Base-by-base conservation (phyloP, 2,113 vertebrate species). In the Symphodus melops region DNA sequence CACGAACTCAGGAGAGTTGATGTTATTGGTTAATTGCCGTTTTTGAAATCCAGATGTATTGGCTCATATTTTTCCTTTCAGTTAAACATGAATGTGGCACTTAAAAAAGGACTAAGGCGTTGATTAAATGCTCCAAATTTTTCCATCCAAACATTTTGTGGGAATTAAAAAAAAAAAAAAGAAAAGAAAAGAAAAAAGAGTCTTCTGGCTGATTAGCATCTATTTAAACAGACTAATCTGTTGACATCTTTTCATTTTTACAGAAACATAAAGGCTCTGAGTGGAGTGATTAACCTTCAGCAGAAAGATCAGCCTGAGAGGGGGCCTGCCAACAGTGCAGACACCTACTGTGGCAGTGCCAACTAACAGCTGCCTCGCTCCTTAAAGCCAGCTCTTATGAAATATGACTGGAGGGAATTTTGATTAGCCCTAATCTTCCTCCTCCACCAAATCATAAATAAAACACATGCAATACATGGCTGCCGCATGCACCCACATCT, bases 271-370 rank as follows among this genome's bases (percentile, higher is more conserved):
- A 75, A 85, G 74, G 75, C 75, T 81, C 63, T 49, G 75, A 86
- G 81, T 72, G 59, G 75, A 86, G 87, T 90, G 83, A 94, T 93
- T 93, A 93, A 94, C 93, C 93, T 92, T 92, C 86, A 91, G 77
- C 76, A 80, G 75, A 93, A 94, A 93, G 88, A 92, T 88, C 89
- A 92, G 81, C 81, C 64, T 68, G 77, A 85, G 84, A 84, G 90
- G 93, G 88, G 86, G 65, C 23, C 79, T 88, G 87, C 79, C 81
- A 79, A 83, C 74, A 82, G 68, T 56, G 81, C 63, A 77, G 88
- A 82, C 77, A 80, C 88, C 85, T 58, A 75, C 89, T 89, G 90
- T 65, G 88, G 76, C 75, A 53, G 65, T 61, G 65, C 83, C 86
- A 88, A 68, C 67, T 9, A 82, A 77, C 88, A 91, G 85, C 86